phyloP scores from a whole-genome alignment of 2,888 invertebrate species.

The Pomacea canaliculata region DNA sequence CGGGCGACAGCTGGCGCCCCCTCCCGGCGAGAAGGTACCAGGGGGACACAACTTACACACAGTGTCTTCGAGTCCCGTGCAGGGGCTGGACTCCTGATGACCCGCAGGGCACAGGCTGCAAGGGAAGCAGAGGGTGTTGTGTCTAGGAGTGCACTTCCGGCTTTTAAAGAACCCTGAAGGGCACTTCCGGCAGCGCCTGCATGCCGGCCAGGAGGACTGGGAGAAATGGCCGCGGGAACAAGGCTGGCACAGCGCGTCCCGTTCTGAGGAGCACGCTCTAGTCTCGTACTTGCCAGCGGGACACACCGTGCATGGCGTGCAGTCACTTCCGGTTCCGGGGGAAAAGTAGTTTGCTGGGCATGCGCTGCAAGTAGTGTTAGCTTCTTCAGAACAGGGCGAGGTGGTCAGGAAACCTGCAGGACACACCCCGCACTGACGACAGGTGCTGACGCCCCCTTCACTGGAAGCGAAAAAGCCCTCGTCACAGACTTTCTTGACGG shows the following conservation, averaged over 20 bases:
- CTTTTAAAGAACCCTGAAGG: neutral
- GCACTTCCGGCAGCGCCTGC: constrained; percentile 10
- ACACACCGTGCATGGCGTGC: constrained; percentile 8
- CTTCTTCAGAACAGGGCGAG: constrained; percentile 9
- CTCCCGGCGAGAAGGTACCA: constrained; percentile 12
- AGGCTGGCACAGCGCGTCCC: constrained; percentile 9
- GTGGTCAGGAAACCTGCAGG: neutral
- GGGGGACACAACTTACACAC: constrained; percentile 2
- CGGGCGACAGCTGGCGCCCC: neutral
- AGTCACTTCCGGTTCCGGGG: neutral
- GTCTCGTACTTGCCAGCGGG: neutral
- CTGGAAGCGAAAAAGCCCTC: constrained; percentile 14
- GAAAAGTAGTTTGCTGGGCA: constrained; percentile 10
- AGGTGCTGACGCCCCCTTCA: neutral
- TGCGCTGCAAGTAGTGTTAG: constrained; percentile 13
- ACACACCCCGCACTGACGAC: constrained; percentile 5
- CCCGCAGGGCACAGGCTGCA: constrained; percentile 14
- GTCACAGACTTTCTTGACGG: neutral
- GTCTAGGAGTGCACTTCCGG: neutral
- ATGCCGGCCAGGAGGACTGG: neutral
- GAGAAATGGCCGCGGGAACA: constrained; percentile 12
- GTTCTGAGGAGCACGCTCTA: neutral
- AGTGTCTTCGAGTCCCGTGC: neutral
- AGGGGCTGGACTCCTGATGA: neutral
- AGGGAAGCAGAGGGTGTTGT: neutral